Conservation (phyloP, 2,797 vertebrate species). For the Phoxinus dragarum region DNA sequence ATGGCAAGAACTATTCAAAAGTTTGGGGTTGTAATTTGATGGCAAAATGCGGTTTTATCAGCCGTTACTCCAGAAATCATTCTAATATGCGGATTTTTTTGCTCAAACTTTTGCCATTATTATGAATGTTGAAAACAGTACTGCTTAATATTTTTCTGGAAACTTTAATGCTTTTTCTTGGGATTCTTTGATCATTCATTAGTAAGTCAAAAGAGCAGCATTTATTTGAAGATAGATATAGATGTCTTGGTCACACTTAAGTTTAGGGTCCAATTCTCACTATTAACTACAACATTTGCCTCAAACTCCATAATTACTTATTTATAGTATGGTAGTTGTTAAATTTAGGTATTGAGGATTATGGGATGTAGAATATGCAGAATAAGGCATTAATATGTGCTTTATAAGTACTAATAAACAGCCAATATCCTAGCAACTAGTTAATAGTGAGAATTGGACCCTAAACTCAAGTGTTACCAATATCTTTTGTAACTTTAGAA, state of each 20-base stretch:
- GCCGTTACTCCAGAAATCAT: background rate
- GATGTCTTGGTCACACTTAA: too few relatives aligned
- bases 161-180: background rate
- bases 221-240: background rate
- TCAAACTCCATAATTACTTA: background rate
- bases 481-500: background rate
- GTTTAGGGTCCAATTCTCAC: too few relatives aligned
- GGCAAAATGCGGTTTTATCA: background rate
- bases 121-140: background rate
- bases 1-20: background rate
- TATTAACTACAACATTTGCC: background rate
- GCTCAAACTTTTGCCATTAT: background rate
- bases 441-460: background rate
- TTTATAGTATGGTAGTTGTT: background rate
- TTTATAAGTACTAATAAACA: background rate
- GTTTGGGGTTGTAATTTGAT: background rate
- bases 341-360: background rate
- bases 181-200: background rate
- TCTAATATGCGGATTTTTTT: background rate
- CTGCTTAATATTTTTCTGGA: background rate
- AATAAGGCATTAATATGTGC: background rate
- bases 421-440: background rate
- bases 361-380: background rate
- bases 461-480: too few relatives aligned
- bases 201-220: background rate